Conservation (phyloP, 2,888 invertebrate species). For the Spodoptera littoralis region DNA sequence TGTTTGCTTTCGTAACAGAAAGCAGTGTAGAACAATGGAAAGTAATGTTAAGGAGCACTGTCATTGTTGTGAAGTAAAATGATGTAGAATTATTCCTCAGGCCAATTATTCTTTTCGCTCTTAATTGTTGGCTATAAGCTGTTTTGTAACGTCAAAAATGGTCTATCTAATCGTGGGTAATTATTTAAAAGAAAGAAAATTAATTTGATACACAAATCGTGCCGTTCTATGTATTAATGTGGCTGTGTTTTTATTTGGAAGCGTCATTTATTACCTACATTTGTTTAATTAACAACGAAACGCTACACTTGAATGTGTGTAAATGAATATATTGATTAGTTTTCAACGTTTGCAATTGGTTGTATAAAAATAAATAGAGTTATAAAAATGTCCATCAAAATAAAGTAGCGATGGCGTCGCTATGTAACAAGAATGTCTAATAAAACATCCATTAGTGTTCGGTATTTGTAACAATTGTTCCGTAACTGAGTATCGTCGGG, state of each 20-base stretch:
- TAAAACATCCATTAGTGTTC: constrained; percentile 56
- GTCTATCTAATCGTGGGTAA: constrained; percentile 59
- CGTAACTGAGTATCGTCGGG: constrained; percentile 61
- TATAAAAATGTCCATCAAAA: constrained; percentile 19
- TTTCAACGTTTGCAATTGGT: constrained; percentile 17
- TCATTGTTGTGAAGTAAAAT: constrained; percentile 56
- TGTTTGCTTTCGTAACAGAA: constrained; percentile 36
- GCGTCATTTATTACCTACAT: constrained; percentile 45
- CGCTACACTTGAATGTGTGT: constrained; percentile 21
- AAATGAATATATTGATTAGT: constrained; percentile 24
- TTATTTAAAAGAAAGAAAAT: constrained; percentile 61
- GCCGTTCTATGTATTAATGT: constrained; percentile 36
- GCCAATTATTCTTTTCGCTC: constrained; percentile 63
- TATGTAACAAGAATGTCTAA: constrained; percentile 62
- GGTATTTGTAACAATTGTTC: constrained; percentile 64
- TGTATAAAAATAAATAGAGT: constrained; percentile 16
- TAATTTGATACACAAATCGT: constrained; percentile 61
- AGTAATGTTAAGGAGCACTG: constrained; percentile 51
- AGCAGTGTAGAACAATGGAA: constrained; percentile 58
- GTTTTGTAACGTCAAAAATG: constrained; percentile 51
- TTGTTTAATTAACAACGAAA: constrained; percentile 40
- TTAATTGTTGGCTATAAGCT: constrained; percentile 65
- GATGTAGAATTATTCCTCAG: constrained; percentile 58
- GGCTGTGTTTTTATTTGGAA: constrained; percentile 40
- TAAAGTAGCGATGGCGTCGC: constrained; percentile 18